A percentile compares a stretch with the other conserved stretches of the same genome.
phyloP scores from a whole-genome alignment of 2,888 invertebrate species.

The Altica lythri region DNA sequence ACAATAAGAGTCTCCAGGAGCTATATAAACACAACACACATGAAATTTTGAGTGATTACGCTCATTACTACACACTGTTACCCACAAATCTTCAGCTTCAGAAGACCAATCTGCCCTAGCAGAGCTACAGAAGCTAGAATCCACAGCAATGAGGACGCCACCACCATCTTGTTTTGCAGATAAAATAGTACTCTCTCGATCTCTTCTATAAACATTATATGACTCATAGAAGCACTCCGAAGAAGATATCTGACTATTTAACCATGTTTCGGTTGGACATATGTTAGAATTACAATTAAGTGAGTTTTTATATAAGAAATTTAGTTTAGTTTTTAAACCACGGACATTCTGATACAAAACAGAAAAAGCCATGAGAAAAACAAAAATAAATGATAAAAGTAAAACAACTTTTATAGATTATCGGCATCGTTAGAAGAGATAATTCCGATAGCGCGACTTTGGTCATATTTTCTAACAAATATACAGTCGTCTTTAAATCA shows the following conservation, averaged over 20 bases:
- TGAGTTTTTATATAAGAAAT: background rate
- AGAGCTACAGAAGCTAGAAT: background rate
- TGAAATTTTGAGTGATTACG: background rate
- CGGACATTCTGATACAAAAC: background rate
- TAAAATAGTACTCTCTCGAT: background rate
- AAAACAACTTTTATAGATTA: background rate
- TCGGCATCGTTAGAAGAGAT: background rate
- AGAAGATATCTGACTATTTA: background rate
- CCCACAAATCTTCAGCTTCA: background rate
- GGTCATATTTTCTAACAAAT: slow-evolving; percentile 14
- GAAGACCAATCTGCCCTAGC: background rate
- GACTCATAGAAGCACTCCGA: background rate
- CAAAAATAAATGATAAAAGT: background rate
- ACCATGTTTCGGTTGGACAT: background rate
- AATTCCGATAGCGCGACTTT: slow-evolving; percentile 8
- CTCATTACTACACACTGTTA: background rate
- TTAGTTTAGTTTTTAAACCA: background rate
- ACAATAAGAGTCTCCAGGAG: background rate
- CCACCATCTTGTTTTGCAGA: background rate
- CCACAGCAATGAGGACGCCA: background rate
- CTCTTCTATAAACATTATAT: background rate
- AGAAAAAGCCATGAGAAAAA: background rate
- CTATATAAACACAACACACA: background rate
- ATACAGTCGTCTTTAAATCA: slow-evolving; percentile 8
- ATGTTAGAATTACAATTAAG: background rate